Base-by-base conservation (phyloP, 2,113 vertebrate genomes). In the Spea bombifrons region DNA sequence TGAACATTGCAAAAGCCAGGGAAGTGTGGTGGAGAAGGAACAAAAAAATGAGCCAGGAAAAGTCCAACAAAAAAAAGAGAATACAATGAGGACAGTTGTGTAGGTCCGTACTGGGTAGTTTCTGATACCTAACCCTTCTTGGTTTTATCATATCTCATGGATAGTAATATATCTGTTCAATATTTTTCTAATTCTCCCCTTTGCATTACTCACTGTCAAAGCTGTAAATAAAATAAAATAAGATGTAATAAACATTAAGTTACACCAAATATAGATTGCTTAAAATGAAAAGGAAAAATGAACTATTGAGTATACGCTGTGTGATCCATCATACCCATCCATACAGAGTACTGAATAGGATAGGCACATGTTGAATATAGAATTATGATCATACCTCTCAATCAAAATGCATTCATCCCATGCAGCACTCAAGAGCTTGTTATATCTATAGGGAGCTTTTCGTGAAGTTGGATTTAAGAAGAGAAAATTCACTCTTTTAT, bases 381-480 rank as follows among this genome's bases (percentile, higher is more conserved):
- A 73, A 53, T 61, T 61, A 67, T 73, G 63, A 73, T 73, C 77
- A 55, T 63, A 73, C 63, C 77, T 80, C 64, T 80, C 67, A 30
- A 80, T 80, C 77, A 80, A 67, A 80, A 55, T 7, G n/a, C 77
- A 80, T 80, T 80, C 77, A 80, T 67, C 71, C 64, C 61, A 59
- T 67, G 64, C 15, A 67, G 53, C 13, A 79, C 70, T 79, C 64
- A 53, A 80, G 71, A 30, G 71, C 70, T 67, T 73, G 77, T 67
- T 80, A 73, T 30, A 73, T 44, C 77, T 73, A 50, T 80, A 43
- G 77, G 71, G 61, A 59, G 77, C 77, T 73, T 80, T 73, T 80
- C 63, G 73, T 80, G n/a, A 13, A 50, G 64, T 73, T n/a, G 47
- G 49, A 73, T 57, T 49, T 17, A 10, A 43, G 76, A 52, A 66